A percentile compares a stretch with the other conserved stretches of the same genome.
Evolutionary conservation across 2,888 invertebrate genomes (phyloP).

Genomic region (Hemistola chrysoprasaria): DNA sequence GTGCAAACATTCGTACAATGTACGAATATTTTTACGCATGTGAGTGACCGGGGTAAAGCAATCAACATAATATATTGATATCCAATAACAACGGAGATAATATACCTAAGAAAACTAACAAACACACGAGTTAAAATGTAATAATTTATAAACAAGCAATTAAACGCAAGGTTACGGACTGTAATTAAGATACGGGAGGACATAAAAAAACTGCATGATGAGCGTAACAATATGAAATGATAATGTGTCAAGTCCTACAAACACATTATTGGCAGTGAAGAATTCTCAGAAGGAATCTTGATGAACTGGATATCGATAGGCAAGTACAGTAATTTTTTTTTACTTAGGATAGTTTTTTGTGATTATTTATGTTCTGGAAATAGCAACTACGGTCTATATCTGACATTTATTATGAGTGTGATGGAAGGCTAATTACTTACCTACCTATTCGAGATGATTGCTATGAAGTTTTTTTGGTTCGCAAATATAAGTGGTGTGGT

Average conservation of each 20-base stretch:
- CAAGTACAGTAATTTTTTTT: neutral
- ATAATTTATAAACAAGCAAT: slow-evolving; percentile 17
- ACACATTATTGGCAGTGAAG: slow-evolving; percentile 13
- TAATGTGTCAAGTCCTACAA: slow-evolving; percentile 12
- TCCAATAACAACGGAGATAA: neutral
- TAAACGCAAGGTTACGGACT: slow-evolving; percentile 13
- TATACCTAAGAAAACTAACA: neutral
- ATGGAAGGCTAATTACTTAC: too few species aligned
- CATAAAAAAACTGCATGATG: slow-evolving; percentile 8
- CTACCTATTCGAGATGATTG: too few species aligned
- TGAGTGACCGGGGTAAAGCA: too few species aligned
- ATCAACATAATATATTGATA: neutral
- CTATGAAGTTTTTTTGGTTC: too few species aligned
- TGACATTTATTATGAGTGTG: too few species aligned
- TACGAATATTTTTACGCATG: too few species aligned
- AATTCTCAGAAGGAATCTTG: slow-evolving; percentile 4
- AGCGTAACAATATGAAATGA: slow-evolving; percentile 6
- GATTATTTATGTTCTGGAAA: too few species aligned
- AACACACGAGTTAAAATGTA: neutral
- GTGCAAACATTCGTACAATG: too few species aligned
- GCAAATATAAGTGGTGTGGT: too few species aligned
- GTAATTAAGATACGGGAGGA: slow-evolving; percentile 10
- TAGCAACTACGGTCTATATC: too few species aligned
- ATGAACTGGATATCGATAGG: slow-evolving; percentile 6
- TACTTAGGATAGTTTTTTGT: too few species aligned